Conservation (phyloP, 2,797 vertebrate species). For the Enteromius thamalakanensis region DNA sequence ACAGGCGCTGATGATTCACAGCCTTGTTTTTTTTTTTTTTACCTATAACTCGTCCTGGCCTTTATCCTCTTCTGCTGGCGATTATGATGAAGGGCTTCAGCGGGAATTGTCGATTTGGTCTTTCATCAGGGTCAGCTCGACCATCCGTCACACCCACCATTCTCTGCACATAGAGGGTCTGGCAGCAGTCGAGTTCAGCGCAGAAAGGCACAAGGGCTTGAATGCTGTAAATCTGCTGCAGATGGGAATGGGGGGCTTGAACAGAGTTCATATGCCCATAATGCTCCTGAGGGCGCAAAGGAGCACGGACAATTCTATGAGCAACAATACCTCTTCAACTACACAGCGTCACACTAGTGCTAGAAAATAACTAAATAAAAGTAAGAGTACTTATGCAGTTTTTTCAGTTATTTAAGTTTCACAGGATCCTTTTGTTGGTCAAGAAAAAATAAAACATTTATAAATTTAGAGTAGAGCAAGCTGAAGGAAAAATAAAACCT, state of each 20-base stretch:
- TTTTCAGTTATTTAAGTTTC: background rate
- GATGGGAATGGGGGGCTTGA: slow-evolving; percentile 30
- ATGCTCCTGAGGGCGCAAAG: slow-evolving; percentile 17
- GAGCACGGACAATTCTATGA: slow-evolving; percentile 38
- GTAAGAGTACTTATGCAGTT: background rate
- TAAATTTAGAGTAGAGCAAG: background rate
- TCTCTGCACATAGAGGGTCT: slow-evolving; percentile 28
- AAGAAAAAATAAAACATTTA: background rate
- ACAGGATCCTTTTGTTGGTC: too few species aligned
- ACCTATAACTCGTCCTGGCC: slow-evolving; percentile 53
- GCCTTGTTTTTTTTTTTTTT: slow-evolving; percentile 32
- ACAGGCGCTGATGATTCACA: slow-evolving; percentile 50
- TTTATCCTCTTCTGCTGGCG: slow-evolving; percentile 54
- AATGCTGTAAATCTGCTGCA: slow-evolving; percentile 54
- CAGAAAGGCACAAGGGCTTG: slow-evolving; percentile 21
- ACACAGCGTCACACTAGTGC: background rate
- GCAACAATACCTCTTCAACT: slow-evolving; percentile 19
- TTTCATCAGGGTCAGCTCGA: slow-evolving; percentile 51
- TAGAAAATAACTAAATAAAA: background rate
- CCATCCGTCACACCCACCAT: slow-evolving; percentile 58
- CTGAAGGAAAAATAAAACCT: background rate
- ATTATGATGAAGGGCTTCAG: slow-evolving; percentile 59
- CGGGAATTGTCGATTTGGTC: slow-evolving; percentile 46
- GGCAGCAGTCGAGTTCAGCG: slow-evolving; percentile 24
- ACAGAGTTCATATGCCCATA: slow-evolving; percentile 28